These are phyloP conservation scores for Panthera uncia DNA, from an alignment of 2,113 vertebrate species.

Conservation along the genomic window DNA sequence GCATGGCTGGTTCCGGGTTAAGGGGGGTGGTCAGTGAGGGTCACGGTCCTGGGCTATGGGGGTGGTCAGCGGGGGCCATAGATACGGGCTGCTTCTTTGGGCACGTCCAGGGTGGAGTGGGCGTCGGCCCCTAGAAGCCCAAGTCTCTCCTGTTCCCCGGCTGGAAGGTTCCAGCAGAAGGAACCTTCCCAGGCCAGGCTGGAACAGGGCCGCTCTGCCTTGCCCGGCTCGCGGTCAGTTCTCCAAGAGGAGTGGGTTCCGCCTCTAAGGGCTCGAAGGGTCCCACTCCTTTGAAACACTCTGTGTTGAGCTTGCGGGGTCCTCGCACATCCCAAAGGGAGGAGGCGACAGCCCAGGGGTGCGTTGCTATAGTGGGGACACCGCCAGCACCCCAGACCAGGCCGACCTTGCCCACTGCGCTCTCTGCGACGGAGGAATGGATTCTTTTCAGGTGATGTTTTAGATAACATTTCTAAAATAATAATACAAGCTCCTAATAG, in stretches of 20 bases:
- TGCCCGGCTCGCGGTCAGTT: neutral
- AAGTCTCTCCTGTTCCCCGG: neutral
- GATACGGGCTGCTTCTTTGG: neutral
- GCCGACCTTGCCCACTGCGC: fast-evolving
- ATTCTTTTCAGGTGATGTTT: neutral
- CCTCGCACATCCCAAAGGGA: neutral
- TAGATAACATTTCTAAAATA: neutral
- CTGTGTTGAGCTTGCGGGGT: fast-evolving
- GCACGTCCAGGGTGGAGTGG: fast-evolving
- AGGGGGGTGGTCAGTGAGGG: neutral
- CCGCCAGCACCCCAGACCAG: fast-evolving
- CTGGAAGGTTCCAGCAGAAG: neutral
- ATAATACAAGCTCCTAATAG: neutral
- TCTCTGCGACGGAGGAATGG: neutral
- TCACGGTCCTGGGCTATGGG: fast-evolving
- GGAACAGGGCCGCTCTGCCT: neutral
- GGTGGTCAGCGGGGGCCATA: neutral
- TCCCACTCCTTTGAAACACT: fast-evolving
- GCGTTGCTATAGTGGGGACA: neutral
- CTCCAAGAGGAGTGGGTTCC: neutral
- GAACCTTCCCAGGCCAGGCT: neutral
- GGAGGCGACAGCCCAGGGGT: neutral
- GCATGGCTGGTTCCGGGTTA: neutral
- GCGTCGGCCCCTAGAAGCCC: neutral
- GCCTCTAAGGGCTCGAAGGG: fast-evolving